Evolutionary conservation across 2,888 invertebrate genomes (phyloP), one percentile per base, ranked within the genome.

Genomic region (Alloscopus bannaensis): DNA sequence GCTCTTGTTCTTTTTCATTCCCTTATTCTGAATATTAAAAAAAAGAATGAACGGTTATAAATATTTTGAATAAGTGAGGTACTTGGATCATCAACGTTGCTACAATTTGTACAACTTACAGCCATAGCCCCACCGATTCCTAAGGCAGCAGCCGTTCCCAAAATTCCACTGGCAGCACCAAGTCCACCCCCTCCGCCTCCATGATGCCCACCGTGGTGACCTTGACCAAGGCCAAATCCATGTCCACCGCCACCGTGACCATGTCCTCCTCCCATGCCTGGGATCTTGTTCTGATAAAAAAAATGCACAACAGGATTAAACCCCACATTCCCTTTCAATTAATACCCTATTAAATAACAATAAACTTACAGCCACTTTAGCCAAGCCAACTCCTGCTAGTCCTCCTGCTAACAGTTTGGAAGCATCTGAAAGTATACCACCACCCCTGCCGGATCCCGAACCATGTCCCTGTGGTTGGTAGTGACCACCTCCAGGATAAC

Each of bases 1-100:
- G 88, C 89, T 83, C 89, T 90, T 85, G 89, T 86, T 50, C 89
- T 90, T 83, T 79, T 87, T 86, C 22, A 60, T 57, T 0, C 62
- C 62, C 80, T 87, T 87, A 81, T 86, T 87, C 87, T 87, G 81
- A 36, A 83, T n/a, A 81, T 77, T 73, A 68, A 68, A 40, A 16
- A 71, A 57, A n/a, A n/a, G n/a, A n/a, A n/a, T n/a, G n/a, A n/a
- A n/a, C n/a, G n/a, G n/a, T n/a, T n/a, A 8, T 28, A 28, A 40
- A 40, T 40, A 55, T 70, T 77, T 26, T 28, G 20, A 60, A n/a
- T n/a, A n/a, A n/a, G n/a, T n/a, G n/a, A n/a, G n/a, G n/a, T n/a
- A n/a, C n/a, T n/a, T n/a, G n/a, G n/a, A n/a, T n/a, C n/a, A n/a
- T n/a, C n/a, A n/a, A n/a, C n/a, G n/a, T n/a, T n/a, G n/a, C n/a